Base-by-base conservation (phyloP, 2,888 invertebrate species). In the Hirtodrosophila trivittata region DNA sequence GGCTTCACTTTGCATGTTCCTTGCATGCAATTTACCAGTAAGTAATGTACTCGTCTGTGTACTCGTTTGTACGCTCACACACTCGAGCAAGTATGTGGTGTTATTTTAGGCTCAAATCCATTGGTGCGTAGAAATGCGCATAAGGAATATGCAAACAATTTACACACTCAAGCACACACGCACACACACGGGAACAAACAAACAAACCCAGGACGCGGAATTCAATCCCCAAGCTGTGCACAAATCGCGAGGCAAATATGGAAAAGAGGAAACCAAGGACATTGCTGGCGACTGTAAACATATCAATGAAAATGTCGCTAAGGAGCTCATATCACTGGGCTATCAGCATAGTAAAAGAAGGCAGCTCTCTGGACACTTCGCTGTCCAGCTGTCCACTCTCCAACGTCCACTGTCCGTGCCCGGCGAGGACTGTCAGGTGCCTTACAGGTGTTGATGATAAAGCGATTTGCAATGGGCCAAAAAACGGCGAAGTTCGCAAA, bases 91-190 rank as follows among this genome's bases (percentile, higher is more conserved):
- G 65, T 47, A 43, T 42, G 41, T 32, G 25, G 41, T 54, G 57
- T 59, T 77, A 51, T 74, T 71, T 75, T 78, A 63, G 76, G 76
- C 69, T 28, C 43, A 73, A 66, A 63, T 67, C 63, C 67, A 37
- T 28, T 59, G 55, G 39, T 25, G 67, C 60, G 55, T 66, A 54
- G 64, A 77, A 78, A 71, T 66, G 64, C 64, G 78, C 67, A 71
- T 71, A 66, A 65, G 60, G 66, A 78, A 75, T 78, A 75, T 75
- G 80, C 76, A 78, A 83, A 82, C 74, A 70, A 58, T 68, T 71
- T 57, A 41, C 52, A 41, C 63, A 46, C 25, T 46, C 42, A 57
- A 21, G 51, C 33, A 59, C 55, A 49, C 8, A 9, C 39, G 10
- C 25, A 54, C 21, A 33, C 16, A 38, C 18, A 9, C 38, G n/a